Percentiles rank a stretch among this genome's conserved stretches.
phyloP scores from a whole-genome alignment of 2,797 vertebrate genomes.

The Hippoglossus hippoglossus region DNA sequence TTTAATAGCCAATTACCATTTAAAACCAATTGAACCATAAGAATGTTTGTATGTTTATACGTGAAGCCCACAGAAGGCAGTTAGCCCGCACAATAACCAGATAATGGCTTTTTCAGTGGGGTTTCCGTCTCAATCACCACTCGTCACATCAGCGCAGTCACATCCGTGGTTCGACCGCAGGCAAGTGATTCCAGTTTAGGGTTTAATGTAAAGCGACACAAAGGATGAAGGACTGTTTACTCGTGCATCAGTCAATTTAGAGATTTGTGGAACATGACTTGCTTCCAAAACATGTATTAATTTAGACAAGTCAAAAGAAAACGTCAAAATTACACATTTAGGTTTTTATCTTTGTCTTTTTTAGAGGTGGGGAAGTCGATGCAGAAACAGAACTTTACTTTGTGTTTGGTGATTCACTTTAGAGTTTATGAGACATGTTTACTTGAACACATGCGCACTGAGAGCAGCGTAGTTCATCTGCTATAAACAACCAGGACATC shows the following conservation, averaged over 20 bases:
- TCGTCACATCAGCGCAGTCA: constrained; percentile 25
- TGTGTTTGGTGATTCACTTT: too few species aligned
- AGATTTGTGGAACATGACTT: too few species aligned
- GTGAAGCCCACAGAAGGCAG: constrained; percentile 31
- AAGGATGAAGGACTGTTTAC: neutral
- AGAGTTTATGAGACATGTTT: too few species aligned
- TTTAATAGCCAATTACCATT: constrained; percentile 45
- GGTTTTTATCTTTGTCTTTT: too few species aligned
- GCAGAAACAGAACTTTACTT: too few species aligned
- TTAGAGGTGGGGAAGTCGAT: too few species aligned
- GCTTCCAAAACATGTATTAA: neutral
- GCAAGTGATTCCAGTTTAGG: constrained; percentile 20
- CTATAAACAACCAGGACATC: too few species aligned
- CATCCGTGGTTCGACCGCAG: constrained; percentile 43
- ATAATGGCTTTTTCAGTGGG: constrained; percentile 43
- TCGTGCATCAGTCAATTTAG: neutral
- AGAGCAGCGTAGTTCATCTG: too few species aligned
- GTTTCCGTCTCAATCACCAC: constrained; percentile 40
- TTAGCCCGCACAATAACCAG: constrained; percentile 42
- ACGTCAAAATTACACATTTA: too few species aligned
- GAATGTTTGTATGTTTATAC: constrained; percentile 35
- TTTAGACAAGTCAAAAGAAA: neutral
- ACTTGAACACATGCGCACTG: too few species aligned
- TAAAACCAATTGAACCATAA: constrained; percentile 33
- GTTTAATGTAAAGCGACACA: neutral